A percentile compares a stretch with the other conserved stretches of the same genome.
phyloP scores from a whole-genome alignment of 2,888 invertebrate genomes.

The Harpagoxenus sublaevis region DNA sequence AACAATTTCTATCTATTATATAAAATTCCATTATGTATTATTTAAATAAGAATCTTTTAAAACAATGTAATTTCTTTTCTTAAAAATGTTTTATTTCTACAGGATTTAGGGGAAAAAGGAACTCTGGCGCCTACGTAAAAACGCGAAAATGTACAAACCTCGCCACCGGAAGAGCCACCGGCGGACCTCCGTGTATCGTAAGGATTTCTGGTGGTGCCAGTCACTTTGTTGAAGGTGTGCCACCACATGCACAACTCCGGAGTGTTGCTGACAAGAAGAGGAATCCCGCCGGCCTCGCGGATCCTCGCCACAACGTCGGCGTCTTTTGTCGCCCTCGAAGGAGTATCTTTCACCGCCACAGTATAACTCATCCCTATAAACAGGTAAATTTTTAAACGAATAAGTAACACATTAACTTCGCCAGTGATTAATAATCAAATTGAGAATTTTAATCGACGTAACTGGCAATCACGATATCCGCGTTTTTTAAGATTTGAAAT shows the following conservation, averaged over 20 bases:
- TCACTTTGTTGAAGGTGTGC: slow-evolving; percentile 93
- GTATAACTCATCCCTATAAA: slow-evolving; percentile 89
- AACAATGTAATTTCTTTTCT: too few relatives aligned
- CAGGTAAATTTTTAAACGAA: neutral
- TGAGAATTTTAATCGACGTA: too few relatives aligned
- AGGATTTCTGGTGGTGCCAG: slow-evolving; percentile 94
- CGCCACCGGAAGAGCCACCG: slow-evolving; percentile 97
- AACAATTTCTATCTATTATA: neutral
- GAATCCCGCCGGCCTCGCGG: slow-evolving; percentile 92
- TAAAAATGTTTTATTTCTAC: neutral
- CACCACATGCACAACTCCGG: slow-evolving; percentile 96
- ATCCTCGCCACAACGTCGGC: slow-evolving; percentile 90
- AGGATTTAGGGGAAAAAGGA: neutral
- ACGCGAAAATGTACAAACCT: slow-evolving; percentile 87
- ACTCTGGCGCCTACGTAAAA: neutral
- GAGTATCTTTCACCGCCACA: slow-evolving; percentile 89
- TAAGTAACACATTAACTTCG: too few relatives aligned
- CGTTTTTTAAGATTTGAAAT: too few relatives aligned
- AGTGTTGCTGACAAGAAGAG: slow-evolving; percentile 93
- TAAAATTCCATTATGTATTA: neutral
- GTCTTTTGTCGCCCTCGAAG: slow-evolving; percentile 88
- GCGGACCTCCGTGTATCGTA: slow-evolving; percentile 91
- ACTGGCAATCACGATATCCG: too few relatives aligned
- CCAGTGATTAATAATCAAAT: too few relatives aligned
- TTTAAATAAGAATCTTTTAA: neutral